These are phyloP conservation scores for Callyntrura guangdongensis DNA, from an alignment of 2,888 invertebrate species.

Conservation along the genomic window DNA sequence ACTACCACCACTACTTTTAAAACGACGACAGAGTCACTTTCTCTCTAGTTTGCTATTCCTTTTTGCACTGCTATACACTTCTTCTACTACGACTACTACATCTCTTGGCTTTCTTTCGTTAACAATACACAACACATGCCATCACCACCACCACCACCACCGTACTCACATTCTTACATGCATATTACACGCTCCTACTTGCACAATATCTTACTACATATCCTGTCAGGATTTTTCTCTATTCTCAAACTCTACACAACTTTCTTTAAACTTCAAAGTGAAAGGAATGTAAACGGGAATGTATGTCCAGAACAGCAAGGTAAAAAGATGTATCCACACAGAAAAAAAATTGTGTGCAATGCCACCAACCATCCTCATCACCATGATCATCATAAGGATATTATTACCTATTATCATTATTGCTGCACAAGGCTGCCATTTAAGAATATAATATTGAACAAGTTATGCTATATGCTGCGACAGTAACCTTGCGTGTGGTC, in stretches of 20 bases:
- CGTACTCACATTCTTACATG: slow-evolving; percentile 24
- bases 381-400: slow-evolving; percentile 22
- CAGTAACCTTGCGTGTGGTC: slow-evolving; percentile 26
- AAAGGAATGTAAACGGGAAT: slow-evolving; percentile 21
- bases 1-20: slow-evolving; percentile 58
- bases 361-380: slow-evolving; percentile 7
- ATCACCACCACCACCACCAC: slow-evolving; percentile 53
- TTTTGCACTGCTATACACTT: slow-evolving; percentile 57
- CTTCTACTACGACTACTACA: slow-evolving; percentile 28
- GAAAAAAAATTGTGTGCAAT: neutral
- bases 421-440: slow-evolving; percentile 42
- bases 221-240: neutral
- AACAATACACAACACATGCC: slow-evolving; percentile 79
- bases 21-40: slow-evolving; percentile 55
- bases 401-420: slow-evolving; percentile 47
- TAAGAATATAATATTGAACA: neutral
- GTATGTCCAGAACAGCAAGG: neutral
- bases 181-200: slow-evolving; percentile 4
- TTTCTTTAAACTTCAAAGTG: slow-evolving; percentile 25
- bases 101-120: slow-evolving; percentile 62
- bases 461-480: neutral
- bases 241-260: slow-evolving; percentile 34
- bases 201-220: neutral
- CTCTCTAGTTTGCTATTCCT: slow-evolving; percentile 4
- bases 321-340: neutral